These are phyloP conservation scores for Plestiodon gilberti DNA, from an alignment of 2,113 vertebrate species.

Conservation along the genomic window DNA sequence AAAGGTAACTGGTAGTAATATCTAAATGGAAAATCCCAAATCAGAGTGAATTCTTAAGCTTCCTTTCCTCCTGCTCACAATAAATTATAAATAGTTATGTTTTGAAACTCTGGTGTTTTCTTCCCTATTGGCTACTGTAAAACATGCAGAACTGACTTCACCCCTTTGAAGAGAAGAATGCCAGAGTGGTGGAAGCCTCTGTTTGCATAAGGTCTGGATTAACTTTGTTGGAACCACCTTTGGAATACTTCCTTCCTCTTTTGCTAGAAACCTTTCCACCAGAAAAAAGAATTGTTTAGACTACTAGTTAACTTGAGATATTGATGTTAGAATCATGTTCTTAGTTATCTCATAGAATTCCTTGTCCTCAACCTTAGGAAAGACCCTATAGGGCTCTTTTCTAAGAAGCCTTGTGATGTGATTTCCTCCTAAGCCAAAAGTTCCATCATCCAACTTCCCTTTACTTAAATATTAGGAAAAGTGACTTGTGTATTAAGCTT, in stretches of 20 bases:
- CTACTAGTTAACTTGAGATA: not conserved
- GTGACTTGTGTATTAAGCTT: not conserved
- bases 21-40: slow-evolving; percentile 45
- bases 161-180: slow-evolving; percentile 10
- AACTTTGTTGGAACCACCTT: slow-evolving; percentile 40
- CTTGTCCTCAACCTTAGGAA: slow-evolving; percentile 25
- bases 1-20: slow-evolving; percentile 32
- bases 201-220: not conserved
- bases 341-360: not conserved
- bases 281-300: slow-evolving; percentile 52
- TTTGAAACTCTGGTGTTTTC: not conserved
- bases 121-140: not conserved
- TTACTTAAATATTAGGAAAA: not conserved
- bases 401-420: not conserved
- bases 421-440: slow-evolving; percentile 5
- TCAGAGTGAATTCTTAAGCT: too few species aligned
- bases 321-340: not conserved
- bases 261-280: slow-evolving; percentile 71
- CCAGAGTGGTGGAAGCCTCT: slow-evolving; percentile 5
- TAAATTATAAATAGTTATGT: slow-evolving; percentile 2
- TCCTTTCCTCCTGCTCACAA: not conserved
- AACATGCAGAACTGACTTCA: not conserved
- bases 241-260: slow-evolving; percentile 12
- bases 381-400: slow-evolving; percentile 19
- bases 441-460: slow-evolving; percentile 6